Evolutionary conservation across 2,888 invertebrate genomes (phyloP).

Genomic region (Eilema sororculum): DNA sequence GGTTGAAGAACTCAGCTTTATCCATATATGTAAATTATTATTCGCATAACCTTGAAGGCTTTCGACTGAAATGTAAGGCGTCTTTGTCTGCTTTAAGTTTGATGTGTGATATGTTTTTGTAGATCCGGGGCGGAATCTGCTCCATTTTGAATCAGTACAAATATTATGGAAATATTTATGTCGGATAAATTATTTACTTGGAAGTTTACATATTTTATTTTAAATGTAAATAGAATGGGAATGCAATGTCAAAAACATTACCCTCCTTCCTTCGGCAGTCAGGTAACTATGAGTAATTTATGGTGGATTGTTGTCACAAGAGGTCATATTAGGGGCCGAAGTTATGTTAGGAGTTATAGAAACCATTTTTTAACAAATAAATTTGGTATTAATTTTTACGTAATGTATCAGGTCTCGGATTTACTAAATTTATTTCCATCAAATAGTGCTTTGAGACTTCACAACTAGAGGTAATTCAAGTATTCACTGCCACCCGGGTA

Average conservation of each 20-base stretch:
- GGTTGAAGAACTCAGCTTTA: conserved; percentile 52
- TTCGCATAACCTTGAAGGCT: conserved; percentile 46
- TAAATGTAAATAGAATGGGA: not conserved
- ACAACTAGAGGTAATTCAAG: conserved; percentile 10
- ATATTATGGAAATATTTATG: not conserved
- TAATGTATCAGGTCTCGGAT: too few species aligned
- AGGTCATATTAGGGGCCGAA: not conserved
- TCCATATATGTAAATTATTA: conserved; percentile 54
- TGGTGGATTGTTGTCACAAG: not conserved
- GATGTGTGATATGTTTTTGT: conserved; percentile 36
- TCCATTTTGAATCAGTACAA: not conserved
- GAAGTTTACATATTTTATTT: not conserved
- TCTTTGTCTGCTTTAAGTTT: conserved; percentile 27
- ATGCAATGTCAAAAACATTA: too few species aligned
- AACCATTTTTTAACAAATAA: too few species aligned
- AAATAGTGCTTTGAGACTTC: not conserved
- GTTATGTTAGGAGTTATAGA: too few species aligned
- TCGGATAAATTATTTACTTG: not conserved
- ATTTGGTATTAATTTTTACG: too few species aligned
- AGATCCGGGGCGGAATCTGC: conserved; percentile 35
- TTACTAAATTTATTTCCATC: too few species aligned
- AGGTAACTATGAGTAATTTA: not conserved
- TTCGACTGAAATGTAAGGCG: conserved; percentile 46
- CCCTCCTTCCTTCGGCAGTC: too few species aligned
- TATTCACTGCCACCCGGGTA: conserved; percentile 16